Percentiles rank a stretch among this genome's conserved stretches.
Evolutionary conservation across 2,113 vertebrate genomes (phyloP).

Genomic region (Hyla sarda): DNA sequence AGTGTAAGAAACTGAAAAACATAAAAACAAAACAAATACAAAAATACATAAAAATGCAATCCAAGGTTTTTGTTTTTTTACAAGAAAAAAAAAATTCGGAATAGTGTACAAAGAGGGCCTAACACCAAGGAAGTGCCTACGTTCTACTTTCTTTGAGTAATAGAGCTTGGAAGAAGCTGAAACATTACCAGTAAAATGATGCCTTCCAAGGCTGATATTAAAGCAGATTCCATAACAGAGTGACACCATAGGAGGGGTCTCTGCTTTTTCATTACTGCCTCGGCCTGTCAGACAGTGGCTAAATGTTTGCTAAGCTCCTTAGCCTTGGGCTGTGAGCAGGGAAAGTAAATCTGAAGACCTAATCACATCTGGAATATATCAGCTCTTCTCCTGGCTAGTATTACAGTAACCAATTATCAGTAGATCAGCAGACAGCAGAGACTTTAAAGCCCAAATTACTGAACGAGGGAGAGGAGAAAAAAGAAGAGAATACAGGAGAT

Average conservation of each 20-base stretch:
- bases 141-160: background rate
- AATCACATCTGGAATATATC: slow-evolving; percentile 92
- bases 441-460: slow-evolving; percentile 85
- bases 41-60: too few species aligned
- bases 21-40: too few species aligned
- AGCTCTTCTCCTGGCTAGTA: slow-evolving; percentile 86
- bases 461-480: slow-evolving; percentile 74
- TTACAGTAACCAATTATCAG: slow-evolving; percentile 90
- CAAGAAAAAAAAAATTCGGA: too few species aligned
- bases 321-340: slow-evolving; percentile 76
- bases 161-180: background rate
- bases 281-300: slow-evolving; percentile 64
- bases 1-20: too few species aligned
- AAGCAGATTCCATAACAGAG: slow-evolving; percentile 49
- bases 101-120: too few species aligned
- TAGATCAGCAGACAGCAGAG: slow-evolving; percentile 85
- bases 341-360: slow-evolving; percentile 82
- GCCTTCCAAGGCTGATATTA: slow-evolving; percentile 46
- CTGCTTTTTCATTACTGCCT: slow-evolving; percentile 50
- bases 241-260: slow-evolving; percentile 54
- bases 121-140: too few species aligned
- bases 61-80: too few species aligned
- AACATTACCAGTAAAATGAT: slow-evolving; percentile 3
- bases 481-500: slow-evolving; percentile 72
- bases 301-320: slow-evolving; percentile 74